These are phyloP conservation scores for Prunella fulvescens DNA, from an alignment of 2,113 vertebrate genomes.

Conservation along the genomic window DNA sequence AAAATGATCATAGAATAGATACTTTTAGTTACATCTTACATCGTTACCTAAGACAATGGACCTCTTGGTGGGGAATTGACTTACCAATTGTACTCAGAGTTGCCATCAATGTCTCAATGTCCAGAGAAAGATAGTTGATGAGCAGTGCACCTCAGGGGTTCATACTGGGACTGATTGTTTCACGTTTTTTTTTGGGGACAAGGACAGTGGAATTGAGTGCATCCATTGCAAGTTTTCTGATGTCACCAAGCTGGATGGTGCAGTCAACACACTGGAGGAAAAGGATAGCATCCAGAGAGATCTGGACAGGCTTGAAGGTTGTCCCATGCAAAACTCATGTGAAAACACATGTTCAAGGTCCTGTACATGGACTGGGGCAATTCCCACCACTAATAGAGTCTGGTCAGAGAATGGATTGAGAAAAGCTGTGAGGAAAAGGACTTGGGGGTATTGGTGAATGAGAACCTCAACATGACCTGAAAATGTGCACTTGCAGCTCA, in stretches of 20 bases:
- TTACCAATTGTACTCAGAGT: background rate
- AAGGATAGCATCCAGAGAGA: background rate
- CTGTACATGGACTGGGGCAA: background rate
- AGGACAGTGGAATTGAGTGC: no score
- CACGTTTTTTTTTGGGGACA: background rate
- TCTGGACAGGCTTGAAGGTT: background rate
- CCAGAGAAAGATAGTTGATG: background rate
- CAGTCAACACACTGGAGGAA: accelerated
- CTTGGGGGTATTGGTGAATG: background rate
- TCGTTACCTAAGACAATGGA: background rate
- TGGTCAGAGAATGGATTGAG: background rate
- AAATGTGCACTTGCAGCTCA: background rate
- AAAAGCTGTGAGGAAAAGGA: background rate
- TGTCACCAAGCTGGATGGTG: background rate
- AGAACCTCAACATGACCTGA: background rate
- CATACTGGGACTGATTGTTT: background rate
- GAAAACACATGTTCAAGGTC: background rate
- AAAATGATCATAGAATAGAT: background rate
- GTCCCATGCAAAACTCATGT: accelerated
- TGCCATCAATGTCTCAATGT: background rate
- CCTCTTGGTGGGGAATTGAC: background rate
- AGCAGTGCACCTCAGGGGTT: background rate
- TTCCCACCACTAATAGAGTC: background rate
- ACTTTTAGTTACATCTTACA: background rate
- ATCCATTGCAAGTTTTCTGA: background rate